A percentile compares a stretch with the other conserved stretches of the same genome.
These are phyloP conservation scores for Dinoponera quadriceps DNA, from an alignment of 1,140 invertebrate genomes.

Conservation along the genomic window DNA sequence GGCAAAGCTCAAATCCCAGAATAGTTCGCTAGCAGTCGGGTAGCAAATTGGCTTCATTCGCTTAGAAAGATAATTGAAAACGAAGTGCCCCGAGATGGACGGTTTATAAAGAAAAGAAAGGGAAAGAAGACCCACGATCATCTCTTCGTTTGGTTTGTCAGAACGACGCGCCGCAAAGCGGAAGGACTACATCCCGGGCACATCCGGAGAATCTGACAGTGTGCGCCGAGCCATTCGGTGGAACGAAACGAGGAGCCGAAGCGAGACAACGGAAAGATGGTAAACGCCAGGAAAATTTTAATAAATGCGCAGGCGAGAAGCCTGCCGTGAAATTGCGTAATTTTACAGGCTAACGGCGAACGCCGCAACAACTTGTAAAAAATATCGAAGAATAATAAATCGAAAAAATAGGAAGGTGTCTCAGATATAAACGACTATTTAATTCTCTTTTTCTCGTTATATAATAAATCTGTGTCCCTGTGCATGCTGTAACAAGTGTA, in stretches of 20 bases:
- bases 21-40: conserved; percentile 58
- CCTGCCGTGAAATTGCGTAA: conserved; percentile 10
- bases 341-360: conserved; percentile 13
- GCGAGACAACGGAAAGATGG: conserved; percentile 34
- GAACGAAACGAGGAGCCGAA: background rate
- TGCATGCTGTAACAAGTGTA: no score
- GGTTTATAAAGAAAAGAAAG: conserved; percentile 13
- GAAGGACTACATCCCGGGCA: conserved; percentile 45
- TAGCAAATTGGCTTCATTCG: conserved; percentile 68
- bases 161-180: conserved; percentile 32
- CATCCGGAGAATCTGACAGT: conserved; percentile 46
- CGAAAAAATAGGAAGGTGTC: no score
- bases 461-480: no score
- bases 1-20: conserved; percentile 32
- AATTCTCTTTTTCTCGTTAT: no score
- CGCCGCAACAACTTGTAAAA: background rate
- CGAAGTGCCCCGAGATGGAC: conserved; percentile 56
- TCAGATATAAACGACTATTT: no score
- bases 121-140: conserved; percentile 3
- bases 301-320: background rate
- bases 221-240: conserved; percentile 29
- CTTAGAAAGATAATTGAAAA: conserved; percentile 73
- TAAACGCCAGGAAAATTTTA: conserved; percentile 36
- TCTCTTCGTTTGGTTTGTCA: conserved; percentile 36
- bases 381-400: background rate